These are phyloP conservation scores for Lissonota sp. DNA, from an alignment of 2,888 invertebrate genomes.

Conservation along the genomic window DNA sequence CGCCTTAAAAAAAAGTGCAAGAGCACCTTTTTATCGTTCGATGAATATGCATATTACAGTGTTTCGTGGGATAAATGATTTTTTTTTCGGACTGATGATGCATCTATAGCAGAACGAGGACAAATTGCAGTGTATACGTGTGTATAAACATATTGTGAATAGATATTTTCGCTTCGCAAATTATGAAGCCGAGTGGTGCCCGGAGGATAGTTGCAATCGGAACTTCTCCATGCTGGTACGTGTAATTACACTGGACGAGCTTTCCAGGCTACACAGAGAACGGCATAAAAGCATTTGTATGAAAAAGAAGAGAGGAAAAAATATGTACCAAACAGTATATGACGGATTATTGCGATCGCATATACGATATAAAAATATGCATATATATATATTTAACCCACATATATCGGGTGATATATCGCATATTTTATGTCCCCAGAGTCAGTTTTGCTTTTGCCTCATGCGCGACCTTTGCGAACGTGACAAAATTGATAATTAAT, in stretches of 20 bases:
- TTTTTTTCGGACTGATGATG: constrained; percentile 27
- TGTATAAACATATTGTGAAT: background rate
- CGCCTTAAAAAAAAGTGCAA: no score
- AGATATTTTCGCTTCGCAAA: background rate
- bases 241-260: constrained; percentile 15
- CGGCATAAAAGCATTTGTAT: constrained; percentile 37
- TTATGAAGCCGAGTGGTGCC: constrained; percentile 5
- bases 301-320: constrained; percentile 14
- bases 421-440: constrained; percentile 17
- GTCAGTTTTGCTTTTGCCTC: constrained; percentile 38
- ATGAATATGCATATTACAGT: background rate
- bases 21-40: background rate
- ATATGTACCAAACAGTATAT: constrained; percentile 9
- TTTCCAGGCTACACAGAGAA: background rate
- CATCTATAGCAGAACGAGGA: constrained; percentile 16
- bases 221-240: constrained; percentile 3
- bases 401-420: background rate
- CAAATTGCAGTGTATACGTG: constrained; percentile 8
- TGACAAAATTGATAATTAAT: constrained; percentile 65
- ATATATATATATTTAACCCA: background rate
- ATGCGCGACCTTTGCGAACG: constrained; percentile 44
- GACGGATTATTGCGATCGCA: constrained; percentile 38
- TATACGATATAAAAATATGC: constrained; percentile 5
- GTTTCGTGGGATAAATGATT: background rate
- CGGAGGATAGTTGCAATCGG: background rate